Percentiles rank a stretch among this genome's conserved stretches.
Conservation (phyloP, 2,797 vertebrate genomes). For the Serranus cabrilla region DNA sequence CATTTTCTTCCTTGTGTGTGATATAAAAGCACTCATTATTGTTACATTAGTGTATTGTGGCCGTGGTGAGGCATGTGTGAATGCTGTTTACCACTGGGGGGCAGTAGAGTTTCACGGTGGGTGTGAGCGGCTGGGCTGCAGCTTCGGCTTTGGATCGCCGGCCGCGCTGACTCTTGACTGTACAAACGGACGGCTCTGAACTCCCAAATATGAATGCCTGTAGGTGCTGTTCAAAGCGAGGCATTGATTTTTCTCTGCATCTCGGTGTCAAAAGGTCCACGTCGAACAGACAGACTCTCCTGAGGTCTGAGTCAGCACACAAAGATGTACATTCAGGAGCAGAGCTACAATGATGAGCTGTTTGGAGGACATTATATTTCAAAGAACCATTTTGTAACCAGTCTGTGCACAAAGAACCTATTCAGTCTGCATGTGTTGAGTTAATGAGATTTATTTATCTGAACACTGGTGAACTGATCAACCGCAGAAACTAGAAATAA, state of each 20-base stretch:
- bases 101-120: slow-evolving; percentile 59
- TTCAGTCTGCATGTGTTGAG: background rate
- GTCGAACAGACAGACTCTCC: slow-evolving; percentile 24
- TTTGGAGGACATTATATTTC: background rate
- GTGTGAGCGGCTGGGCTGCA: background rate
- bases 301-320: slow-evolving; percentile 68
- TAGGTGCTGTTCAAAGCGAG: slow-evolving; percentile 20
- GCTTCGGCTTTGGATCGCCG: background rate
- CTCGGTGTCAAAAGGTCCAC: slow-evolving; percentile 51
- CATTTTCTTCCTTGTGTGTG: too few relatives aligned
- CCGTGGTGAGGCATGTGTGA: background rate
- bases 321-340: slow-evolving; percentile 33
- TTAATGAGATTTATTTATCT: slow-evolving; percentile 40
- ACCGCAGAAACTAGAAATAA: slow-evolving; percentile 18
- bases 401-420: background rate
- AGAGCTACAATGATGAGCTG: slow-evolving; percentile 10
- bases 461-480: slow-evolving; percentile 4
- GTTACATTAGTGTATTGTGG: background rate
- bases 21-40: background rate
- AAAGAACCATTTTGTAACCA: background rate
- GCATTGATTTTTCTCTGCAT: slow-evolving; percentile 48
- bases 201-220: slow-evolving; percentile 30
- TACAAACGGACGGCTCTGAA: slow-evolving; percentile 43
- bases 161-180: background rate
- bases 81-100: slow-evolving; percentile 44